phyloP scores from a whole-genome alignment of 2,888 invertebrate genomes.

The Frankliniella intonsa region DNA sequence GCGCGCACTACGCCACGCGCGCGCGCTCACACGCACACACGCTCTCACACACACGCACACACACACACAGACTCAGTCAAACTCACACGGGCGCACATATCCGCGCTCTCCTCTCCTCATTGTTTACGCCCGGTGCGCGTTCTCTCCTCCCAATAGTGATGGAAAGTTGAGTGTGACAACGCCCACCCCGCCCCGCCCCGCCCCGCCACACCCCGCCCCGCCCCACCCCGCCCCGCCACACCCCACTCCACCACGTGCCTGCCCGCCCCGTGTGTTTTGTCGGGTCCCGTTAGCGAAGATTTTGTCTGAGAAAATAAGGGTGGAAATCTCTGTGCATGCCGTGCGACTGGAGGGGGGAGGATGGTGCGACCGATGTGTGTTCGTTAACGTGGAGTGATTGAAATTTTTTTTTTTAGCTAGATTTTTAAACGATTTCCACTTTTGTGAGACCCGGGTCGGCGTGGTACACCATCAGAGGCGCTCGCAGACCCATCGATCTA shows the following conservation, averaged over 20 bases:
- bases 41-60: background rate
- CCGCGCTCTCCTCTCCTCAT: background rate
- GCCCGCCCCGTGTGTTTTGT: background rate
- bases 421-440: too few relatives aligned
- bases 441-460: too few relatives aligned
- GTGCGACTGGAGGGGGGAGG: too few relatives aligned
- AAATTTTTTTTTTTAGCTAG: too few relatives aligned
- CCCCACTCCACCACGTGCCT: too few relatives aligned
- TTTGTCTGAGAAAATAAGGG: too few relatives aligned
- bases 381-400: too few relatives aligned
- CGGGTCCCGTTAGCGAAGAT: too few relatives aligned
- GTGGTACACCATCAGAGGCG: too few relatives aligned
- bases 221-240: background rate
- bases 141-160: conserved; percentile 1
- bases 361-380: too few relatives aligned
- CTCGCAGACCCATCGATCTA: too few relatives aligned
- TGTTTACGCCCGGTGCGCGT: background rate
- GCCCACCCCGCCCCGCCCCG: background rate
- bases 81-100: background rate
- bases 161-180: conserved; percentile 10
- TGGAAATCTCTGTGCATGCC: too few relatives aligned
- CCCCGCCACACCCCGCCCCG: background rate
- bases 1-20: background rate
- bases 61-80: background rate
- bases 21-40: background rate